A percentile compares a stretch with the other conserved stretches of the same genome.
These are phyloP conservation scores for Balanococcus diminutus DNA, from an alignment of 2,888 invertebrate genomes.

Conservation along the genomic window DNA sequence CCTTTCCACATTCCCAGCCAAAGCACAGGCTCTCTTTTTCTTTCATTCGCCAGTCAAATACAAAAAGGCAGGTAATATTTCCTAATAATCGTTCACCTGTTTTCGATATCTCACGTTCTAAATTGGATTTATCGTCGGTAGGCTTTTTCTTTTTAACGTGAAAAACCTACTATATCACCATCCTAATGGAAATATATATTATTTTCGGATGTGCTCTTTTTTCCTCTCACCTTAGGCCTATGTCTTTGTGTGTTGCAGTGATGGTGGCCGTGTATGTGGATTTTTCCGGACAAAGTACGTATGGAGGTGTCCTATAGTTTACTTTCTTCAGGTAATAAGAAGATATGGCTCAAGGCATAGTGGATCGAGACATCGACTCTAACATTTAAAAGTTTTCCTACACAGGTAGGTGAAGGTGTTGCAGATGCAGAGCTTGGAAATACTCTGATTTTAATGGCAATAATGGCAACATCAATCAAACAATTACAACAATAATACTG, in stretches of 20 bases:
- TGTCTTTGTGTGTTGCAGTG: background rate
- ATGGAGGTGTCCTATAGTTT: background rate
- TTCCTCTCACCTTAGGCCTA: background rate
- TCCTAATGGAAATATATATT: constrained; percentile 42
- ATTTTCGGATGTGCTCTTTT: background rate
- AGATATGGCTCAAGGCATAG: background rate
- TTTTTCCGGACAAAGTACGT: background rate
- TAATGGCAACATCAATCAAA: no score
- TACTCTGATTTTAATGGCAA: no score
- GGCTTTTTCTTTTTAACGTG: background rate
- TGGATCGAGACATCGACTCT: background rate
- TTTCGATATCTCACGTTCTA: constrained; percentile 44
- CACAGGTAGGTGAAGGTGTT: no score
- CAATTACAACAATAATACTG: no score
- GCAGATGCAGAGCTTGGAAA: no score
- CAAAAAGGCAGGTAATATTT: constrained; percentile 32
- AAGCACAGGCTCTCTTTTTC: background rate
- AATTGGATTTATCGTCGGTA: constrained; percentile 52
- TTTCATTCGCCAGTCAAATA: constrained; percentile 14
- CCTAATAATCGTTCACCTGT: constrained; percentile 53
- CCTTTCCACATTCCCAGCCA: background rate
- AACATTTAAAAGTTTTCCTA: no score
- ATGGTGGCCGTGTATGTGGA: background rate
- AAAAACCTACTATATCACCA: background rate
- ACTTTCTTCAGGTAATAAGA: background rate